A percentile compares a stretch with the other conserved stretches of the same genome.
phyloP scores from a whole-genome alignment of 1,140 invertebrate genomes.

The Drosophila ogumai region DNA sequence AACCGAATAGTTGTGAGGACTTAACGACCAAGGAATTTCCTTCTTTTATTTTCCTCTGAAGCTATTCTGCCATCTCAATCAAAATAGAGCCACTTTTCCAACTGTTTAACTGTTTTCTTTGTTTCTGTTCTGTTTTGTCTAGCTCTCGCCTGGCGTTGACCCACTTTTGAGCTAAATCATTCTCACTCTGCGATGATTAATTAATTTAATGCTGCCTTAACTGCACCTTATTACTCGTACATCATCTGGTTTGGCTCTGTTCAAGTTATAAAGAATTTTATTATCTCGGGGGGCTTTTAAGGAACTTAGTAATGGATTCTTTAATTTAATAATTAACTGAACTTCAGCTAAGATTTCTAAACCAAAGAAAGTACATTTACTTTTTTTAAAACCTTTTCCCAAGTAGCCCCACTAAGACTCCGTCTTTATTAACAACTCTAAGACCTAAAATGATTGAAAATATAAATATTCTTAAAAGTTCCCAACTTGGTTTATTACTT shows the following conservation, averaged over 20 bases:
- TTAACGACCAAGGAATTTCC: slow-evolving; percentile 15
- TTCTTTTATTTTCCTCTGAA: slow-evolving; percentile 4
- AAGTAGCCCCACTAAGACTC: background rate
- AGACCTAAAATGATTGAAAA: background rate
- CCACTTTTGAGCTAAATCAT: slow-evolving; percentile 10
- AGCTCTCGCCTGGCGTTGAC: background rate
- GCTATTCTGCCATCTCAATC: slow-evolving; percentile 19
- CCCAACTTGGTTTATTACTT: background rate
- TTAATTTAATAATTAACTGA: background rate
- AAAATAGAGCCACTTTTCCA: slow-evolving; percentile 18
- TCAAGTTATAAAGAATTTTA: slow-evolving; percentile 1
- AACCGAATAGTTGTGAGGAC: slow-evolving; percentile 44
- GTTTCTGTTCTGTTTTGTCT: background rate
- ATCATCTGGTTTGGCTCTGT: background rate
- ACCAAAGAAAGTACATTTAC: background rate
- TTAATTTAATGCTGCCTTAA: slow-evolving; percentile 11
- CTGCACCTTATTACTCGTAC: slow-evolving; percentile 8
- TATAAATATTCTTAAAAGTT: background rate
- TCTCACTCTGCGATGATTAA: slow-evolving; percentile 3
- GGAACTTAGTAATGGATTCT: background rate
- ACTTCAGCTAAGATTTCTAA: background rate
- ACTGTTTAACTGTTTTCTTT: background rate
- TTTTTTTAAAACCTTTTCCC: too few relatives aligned
- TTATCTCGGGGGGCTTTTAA: background rate
- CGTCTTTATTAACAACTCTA: too few relatives aligned